phyloP scores from a whole-genome alignment of 2,888 invertebrate species.

The Anagyrus pseudococci region DNA sequence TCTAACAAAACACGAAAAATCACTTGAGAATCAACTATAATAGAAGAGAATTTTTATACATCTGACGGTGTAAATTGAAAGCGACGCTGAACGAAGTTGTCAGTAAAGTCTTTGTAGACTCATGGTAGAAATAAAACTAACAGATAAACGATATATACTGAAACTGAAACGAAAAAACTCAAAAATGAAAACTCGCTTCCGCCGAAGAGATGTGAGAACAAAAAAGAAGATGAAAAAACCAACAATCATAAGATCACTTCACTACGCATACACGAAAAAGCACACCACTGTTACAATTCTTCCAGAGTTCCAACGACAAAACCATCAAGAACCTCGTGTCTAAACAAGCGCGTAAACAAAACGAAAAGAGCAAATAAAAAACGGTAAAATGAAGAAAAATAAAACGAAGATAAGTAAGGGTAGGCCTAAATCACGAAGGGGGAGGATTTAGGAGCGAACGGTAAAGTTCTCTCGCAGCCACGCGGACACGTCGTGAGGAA shows the following conservation, averaged over 20 bases:
- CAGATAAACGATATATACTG: conserved; percentile 2
- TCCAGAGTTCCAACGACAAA: background rate
- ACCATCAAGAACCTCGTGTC: background rate
- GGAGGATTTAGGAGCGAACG: conserved; percentile 5
- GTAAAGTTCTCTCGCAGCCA: conserved; percentile 27
- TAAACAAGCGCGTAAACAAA: conserved; percentile 4
- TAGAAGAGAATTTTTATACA: conserved; percentile 16
- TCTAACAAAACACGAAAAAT: conserved; percentile 20
- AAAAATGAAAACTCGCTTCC: too few relatives aligned
- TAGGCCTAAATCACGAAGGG: conserved; percentile 22
- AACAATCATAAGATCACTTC: too few relatives aligned
- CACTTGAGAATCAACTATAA: conserved; percentile 20
- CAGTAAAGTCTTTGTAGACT: conserved; percentile 8
- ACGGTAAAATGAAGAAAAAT: background rate
- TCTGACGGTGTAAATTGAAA: too few relatives aligned
- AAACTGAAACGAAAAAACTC: too few relatives aligned
- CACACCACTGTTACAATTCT: conserved; percentile 2
- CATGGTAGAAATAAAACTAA: conserved; percentile 6
- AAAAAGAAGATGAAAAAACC: too few relatives aligned
- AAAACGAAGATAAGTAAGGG: background rate
- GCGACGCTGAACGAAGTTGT: too few relatives aligned
- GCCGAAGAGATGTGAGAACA: too few relatives aligned
- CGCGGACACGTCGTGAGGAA: conserved; percentile 19
- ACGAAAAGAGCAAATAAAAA: background rate
- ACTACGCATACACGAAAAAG: conserved; percentile 4